A percentile compares a stretch with the other conserved stretches of the same genome.
These are phyloP conservation scores for Amblyjoppa proteus DNA, from an alignment of 2,888 invertebrate species.

Conservation along the genomic window DNA sequence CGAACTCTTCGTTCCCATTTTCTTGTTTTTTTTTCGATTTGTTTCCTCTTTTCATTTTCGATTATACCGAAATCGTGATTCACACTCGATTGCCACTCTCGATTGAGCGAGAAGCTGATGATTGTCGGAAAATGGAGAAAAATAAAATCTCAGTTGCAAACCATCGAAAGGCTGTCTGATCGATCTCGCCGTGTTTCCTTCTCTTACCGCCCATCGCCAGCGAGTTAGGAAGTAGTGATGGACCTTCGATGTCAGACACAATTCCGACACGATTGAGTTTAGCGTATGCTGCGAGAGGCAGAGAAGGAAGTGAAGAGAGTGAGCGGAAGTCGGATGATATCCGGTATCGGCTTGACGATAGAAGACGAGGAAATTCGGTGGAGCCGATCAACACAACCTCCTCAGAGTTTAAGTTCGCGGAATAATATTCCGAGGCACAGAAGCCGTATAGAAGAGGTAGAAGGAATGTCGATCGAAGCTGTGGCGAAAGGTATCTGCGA, in stretches of 20 bases:
- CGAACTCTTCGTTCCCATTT: not conserved
- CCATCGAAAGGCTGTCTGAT: constrained; percentile 10
- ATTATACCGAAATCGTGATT: constrained; percentile 9
- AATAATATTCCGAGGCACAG: constrained; percentile 55
- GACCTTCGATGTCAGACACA: constrained; percentile 49
- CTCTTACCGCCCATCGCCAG: not conserved
- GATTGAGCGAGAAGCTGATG: constrained; percentile 1
- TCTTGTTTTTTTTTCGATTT: not conserved
- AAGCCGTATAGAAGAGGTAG: not conserved
- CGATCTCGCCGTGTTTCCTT: not conserved
- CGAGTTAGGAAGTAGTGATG: constrained; percentile 31
- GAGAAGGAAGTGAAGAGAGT: not conserved
- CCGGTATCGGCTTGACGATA: constrained; percentile 53
- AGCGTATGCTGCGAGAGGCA: constrained; percentile 23
- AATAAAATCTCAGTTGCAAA: not conserved
- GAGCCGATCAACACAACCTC: constrained; percentile 60
- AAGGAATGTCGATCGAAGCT: constrained; percentile 23
- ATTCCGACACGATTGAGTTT: constrained; percentile 53
- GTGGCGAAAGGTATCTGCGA: not conserved
- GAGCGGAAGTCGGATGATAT: constrained; percentile 46
- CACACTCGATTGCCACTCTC: constrained; percentile 7
- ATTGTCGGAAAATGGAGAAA: not conserved
- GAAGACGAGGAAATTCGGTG: constrained; percentile 59
- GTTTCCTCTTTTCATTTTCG: not conserved
- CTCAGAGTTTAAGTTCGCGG: constrained; percentile 63